Conservation (phyloP, 2,888 invertebrate species). For the Diplazon laetatorius region DNA sequence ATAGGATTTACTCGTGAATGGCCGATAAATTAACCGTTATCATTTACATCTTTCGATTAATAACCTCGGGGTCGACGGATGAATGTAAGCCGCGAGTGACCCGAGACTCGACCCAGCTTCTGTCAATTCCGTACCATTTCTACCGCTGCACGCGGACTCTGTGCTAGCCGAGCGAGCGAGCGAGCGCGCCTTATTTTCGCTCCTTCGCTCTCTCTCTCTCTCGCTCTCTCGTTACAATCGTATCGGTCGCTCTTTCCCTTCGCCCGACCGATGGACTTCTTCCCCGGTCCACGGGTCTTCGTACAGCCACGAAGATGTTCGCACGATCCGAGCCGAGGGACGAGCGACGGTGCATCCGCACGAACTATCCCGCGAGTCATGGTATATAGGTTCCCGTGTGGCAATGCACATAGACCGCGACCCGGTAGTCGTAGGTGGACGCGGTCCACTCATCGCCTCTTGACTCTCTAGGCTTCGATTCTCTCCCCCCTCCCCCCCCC, state of each 20-base stretch:
- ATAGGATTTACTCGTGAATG: slow-evolving; percentile 54
- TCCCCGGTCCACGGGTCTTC: slow-evolving; percentile 41
- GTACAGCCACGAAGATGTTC: slow-evolving; percentile 60
- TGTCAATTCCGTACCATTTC: slow-evolving; percentile 65
- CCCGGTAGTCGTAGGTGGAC: slow-evolving; percentile 76
- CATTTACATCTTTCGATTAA: slow-evolving; percentile 65
- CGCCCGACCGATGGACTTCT: slow-evolving; percentile 49
- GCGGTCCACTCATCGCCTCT: slow-evolving; percentile 79
- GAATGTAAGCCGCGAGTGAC: slow-evolving; percentile 60
- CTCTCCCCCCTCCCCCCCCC: not conserved
- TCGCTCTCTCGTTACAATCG: slow-evolving; percentile 2
- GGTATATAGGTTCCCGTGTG: slow-evolving; percentile 6
- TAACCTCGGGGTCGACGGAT: slow-evolving; percentile 63
- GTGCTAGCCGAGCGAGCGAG: no score
- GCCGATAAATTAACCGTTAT: slow-evolving; percentile 67
- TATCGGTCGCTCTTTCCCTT: slow-evolving; percentile 33
- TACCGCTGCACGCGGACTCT: no score
- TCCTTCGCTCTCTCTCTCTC: slow-evolving; percentile 8
- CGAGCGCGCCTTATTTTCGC: not conserved
- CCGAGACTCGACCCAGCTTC: slow-evolving; percentile 64
- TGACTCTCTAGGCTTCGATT: slow-evolving; percentile 52
- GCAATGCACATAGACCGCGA: slow-evolving; percentile 40
- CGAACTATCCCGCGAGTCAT: slow-evolving; percentile 47
- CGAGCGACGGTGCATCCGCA: slow-evolving; percentile 50
- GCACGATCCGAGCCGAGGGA: slow-evolving; percentile 56